Evolutionary conservation across 2,113 vertebrate species (phyloP), one percentile per base, ranked within the genome.

Genomic region (Trinectes maculatus): DNA sequence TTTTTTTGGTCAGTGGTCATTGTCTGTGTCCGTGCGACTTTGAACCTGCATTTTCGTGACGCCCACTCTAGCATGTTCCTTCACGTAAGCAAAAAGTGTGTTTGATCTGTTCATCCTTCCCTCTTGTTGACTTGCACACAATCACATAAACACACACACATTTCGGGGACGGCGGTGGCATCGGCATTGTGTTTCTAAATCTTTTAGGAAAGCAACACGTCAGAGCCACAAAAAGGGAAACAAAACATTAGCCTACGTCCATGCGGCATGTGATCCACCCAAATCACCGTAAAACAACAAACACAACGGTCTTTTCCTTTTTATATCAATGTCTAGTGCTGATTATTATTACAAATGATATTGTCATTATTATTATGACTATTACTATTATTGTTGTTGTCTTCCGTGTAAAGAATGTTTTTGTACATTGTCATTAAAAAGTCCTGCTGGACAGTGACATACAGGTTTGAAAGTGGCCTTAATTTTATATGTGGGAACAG

Each of bases 371-470:
- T 80, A 88, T 88, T 89, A 85, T 88, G 82, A 86, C 71, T 89
- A 85, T 83, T 84, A 88, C 60, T 90, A 88, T 89, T 90, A 71
- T 91, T 91, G 76, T 91, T 91, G 85, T 91, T 88, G 88, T 90
- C 70, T 71, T 90, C 80, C 39, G 43, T 91, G 86, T 85, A 85
- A 90, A 88, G 87, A 88, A 82, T 90, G 84, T 89, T 90, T 89
- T 89, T 91, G 80, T 91, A 89, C 83, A 87, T 90, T 89, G 89
- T 88, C 90, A 92, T 90, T 90, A 89, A 87, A 85, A 90, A 44
- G 90, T 92, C 91, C 92, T 93, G 92, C 92, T 93, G 92, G 92
- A 91, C 92, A 92, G 92, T 90, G 91, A 92, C 88, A 88, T 88
- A 84, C 76, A 87, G 74, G 87, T 86, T 88, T 89, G 78, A 88